Percentiles rank a stretch among this genome's conserved stretches.
These are phyloP conservation scores for Lithophane semibrunnea DNA, from an alignment of 2,888 invertebrate species.

Conservation along the genomic window DNA sequence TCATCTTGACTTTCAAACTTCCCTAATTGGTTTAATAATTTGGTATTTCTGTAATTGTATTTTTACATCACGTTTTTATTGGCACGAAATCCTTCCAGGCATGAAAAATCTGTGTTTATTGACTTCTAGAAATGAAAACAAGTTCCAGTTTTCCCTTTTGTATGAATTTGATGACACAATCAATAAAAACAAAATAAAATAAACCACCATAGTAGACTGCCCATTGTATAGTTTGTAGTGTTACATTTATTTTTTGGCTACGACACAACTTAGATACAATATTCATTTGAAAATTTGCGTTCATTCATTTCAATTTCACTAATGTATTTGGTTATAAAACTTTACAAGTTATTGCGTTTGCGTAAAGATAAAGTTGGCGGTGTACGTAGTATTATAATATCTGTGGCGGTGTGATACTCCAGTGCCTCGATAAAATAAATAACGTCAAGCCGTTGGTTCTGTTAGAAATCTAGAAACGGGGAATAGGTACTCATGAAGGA, in stretches of 20 bases:
- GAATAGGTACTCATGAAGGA: neutral
- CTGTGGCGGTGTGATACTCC: too few species aligned
- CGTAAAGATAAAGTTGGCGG: too few species aligned
- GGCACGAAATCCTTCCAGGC: neutral
- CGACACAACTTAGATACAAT: too few species aligned
- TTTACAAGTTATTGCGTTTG: too few species aligned
- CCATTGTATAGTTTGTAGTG: too few species aligned
- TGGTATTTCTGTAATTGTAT: slow-evolving; percentile 27
- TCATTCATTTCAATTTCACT: too few species aligned
- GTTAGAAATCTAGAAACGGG: neutral
- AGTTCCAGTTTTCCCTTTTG: neutral
- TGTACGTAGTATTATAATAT: too few species aligned
- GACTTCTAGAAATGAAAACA: neutral
- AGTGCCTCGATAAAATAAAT: too few species aligned
- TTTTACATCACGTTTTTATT: slow-evolving; percentile 21
- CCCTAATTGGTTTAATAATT: slow-evolving; percentile 45
- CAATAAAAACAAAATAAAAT: neutral
- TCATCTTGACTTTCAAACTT: slow-evolving; percentile 47
- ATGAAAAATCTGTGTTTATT: neutral
- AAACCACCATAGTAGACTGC: too few species aligned
- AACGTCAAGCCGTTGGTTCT: neutral
- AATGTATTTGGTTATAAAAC: too few species aligned
- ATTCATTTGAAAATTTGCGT: too few species aligned
- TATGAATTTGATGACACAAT: neutral
- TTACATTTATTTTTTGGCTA: too few species aligned